Evolutionary conservation across 2,888 invertebrate genomes (phyloP).

Genomic region (Tribolium freemani): DNA sequence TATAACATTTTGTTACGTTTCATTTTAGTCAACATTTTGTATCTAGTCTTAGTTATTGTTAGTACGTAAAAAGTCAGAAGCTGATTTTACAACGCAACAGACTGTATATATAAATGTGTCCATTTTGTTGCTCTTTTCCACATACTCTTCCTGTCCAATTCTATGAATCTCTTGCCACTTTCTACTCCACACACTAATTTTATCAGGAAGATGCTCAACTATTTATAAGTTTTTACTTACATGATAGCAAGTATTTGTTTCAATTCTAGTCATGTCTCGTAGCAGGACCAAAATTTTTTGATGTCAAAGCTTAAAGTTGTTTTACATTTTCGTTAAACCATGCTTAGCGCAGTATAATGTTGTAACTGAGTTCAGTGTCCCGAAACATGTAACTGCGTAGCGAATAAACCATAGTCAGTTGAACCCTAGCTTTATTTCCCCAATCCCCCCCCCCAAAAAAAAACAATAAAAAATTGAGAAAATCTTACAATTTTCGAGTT

Average conservation of each 20-base stretch:
- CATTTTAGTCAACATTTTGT: constrained; percentile 33
- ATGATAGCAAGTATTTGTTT: constrained; percentile 32
- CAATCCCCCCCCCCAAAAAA: too few relatives aligned
- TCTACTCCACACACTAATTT: neutral
- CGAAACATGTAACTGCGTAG: constrained; percentile 25
- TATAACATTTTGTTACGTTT: constrained; percentile 39
- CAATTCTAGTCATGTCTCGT: constrained; percentile 30
- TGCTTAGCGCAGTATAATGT: constrained; percentile 19
- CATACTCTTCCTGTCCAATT: constrained; percentile 25
- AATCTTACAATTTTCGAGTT: too few relatives aligned
- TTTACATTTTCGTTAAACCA: constrained; percentile 5
- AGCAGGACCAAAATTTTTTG: constrained; percentile 25
- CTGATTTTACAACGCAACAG: constrained; percentile 20
- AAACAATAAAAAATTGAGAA: too few relatives aligned
- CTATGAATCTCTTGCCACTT: constrained; percentile 38
- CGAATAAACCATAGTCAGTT: constrained; percentile 27
- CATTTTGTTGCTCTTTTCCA: constrained; percentile 33
- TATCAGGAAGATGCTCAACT: constrained; percentile 35
- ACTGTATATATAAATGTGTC: constrained; percentile 23
- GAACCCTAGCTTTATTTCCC: neutral
- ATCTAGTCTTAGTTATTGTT: constrained; percentile 36
- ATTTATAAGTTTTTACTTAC: constrained; percentile 20
- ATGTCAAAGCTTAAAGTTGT: constrained; percentile 22
- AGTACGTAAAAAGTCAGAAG: constrained; percentile 3
- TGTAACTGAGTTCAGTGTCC: constrained; percentile 23